phyloP scores from a whole-genome alignment of 2,797 vertebrate species.

The Petrocephalus sullivani region DNA sequence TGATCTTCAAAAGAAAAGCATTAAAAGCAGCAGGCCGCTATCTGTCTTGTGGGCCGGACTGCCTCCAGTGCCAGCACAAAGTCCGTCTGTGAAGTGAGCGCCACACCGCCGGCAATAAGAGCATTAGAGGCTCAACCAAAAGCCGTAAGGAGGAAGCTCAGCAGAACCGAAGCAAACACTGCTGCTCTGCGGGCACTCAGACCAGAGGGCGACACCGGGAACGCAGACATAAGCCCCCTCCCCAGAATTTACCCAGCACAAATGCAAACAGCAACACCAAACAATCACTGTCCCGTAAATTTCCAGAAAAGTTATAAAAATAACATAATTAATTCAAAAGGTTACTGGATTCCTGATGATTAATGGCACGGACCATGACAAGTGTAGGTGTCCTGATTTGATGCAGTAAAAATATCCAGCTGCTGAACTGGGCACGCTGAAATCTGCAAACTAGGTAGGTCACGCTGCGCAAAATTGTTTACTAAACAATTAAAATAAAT shows the following conservation, averaged over 20 bases:
- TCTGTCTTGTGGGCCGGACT: neutral
- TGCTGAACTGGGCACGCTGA: neutral
- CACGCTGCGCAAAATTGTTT: neutral
- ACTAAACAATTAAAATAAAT: neutral
- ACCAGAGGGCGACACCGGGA: neutral
- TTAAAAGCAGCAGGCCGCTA: neutral
- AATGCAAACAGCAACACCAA: neutral
- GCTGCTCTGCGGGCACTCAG: neutral
- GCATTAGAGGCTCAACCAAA: neutral
- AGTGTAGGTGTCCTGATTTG: slow-evolving; percentile 1
- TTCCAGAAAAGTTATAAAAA: neutral
- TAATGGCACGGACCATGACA: neutral
- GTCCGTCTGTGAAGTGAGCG: neutral
- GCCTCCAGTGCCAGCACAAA: neutral
- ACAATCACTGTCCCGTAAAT: neutral
- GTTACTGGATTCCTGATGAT: neutral
- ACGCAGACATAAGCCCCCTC: neutral
- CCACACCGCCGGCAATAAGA: neutral
- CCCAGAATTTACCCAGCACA: neutral
- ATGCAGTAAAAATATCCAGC: neutral
- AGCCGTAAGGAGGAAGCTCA: neutral
- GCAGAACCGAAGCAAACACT: neutral
- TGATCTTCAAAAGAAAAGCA: neutral
- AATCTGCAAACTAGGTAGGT: neutral
- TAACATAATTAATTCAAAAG: neutral